Base-by-base conservation (phyloP, 2,797 vertebrate genomes). In the Tapirus indicus region DNA sequence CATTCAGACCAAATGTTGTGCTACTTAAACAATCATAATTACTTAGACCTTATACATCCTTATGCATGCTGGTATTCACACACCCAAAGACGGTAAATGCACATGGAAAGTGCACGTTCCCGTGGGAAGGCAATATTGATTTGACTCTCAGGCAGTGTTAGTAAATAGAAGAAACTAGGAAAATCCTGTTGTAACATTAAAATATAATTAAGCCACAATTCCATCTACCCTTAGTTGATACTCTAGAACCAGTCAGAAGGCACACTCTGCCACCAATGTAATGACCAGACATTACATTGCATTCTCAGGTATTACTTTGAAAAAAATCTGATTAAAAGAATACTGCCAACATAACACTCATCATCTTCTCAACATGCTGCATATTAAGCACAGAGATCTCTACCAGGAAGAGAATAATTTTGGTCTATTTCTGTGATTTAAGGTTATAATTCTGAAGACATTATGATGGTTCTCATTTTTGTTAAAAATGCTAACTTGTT, bases 401-500 rank as follows among this genome's bases (percentile, higher is more conserved):
- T 49, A 35, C n/a, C 97, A 17, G 13, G 41, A 17, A 77, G 7
- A 38, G 44, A 17, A 11, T 83, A 49, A 5, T 87, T 95, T 56
- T 90, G 89, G 85, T 94, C 93, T 97, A 1, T 17, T 75, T 84
- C 56, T 93, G 62, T 97, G 56, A 96, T 95, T 98, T 95, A 97
- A 47, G 79, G 62, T 92, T 2, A 0, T 87, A 92, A 96, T 94
- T 95, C 92, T 60, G 52, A 94, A 97, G 91, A 91, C 93, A 95
- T 89, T 96, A 98, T 66, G 68, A 82, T 47, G 38, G 64, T 71
- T 93, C 97, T 98, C 97, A 98, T 97, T 97, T 94, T 96, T 93
- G 85, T 93, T 94, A 97, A 96, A 95, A 96, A 79, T 79, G 62
- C 79, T 95, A 97, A 97, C 92, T 97, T 98, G 82, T 98, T 98